Conservation (phyloP, 2,113 vertebrate species). For the Syrrhaptes paradoxus region DNA sequence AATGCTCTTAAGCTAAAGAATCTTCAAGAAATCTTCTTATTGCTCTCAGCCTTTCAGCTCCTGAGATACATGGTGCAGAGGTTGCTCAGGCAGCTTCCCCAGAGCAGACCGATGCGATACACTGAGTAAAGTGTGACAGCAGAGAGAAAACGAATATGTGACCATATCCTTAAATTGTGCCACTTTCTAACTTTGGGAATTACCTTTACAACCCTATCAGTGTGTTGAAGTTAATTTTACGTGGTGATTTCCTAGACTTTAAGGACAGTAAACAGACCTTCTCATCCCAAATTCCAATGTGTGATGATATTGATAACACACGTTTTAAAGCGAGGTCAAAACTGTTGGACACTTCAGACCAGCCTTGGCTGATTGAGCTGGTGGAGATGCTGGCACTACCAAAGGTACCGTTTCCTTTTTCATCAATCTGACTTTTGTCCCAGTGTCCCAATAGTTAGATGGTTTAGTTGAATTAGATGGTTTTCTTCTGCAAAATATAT, state of each 20-base stretch:
- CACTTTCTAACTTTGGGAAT: background rate
- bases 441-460: background rate
- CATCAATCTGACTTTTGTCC: background rate
- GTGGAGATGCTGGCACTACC: background rate
- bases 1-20: conserved; percentile 32
- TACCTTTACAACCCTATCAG: background rate
- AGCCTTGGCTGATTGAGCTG: background rate
- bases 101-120: accelerated
- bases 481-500: background rate
- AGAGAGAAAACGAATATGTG: background rate
- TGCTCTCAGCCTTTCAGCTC: background rate
- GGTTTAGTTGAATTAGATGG: background rate
- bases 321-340: background rate
- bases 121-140: background rate
- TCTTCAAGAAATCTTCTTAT: conserved; percentile 25
- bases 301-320: background rate
- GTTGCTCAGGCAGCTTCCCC: background rate
- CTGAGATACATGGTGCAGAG: background rate
- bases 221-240: background rate
- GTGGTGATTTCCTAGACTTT: background rate
- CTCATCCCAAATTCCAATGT: background rate
- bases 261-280: background rate
- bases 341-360: background rate
- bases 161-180: background rate
- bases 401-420: background rate